Base-by-base conservation (phyloP, 2,888 invertebrate species). In the Apocheima hispidaria region DNA sequence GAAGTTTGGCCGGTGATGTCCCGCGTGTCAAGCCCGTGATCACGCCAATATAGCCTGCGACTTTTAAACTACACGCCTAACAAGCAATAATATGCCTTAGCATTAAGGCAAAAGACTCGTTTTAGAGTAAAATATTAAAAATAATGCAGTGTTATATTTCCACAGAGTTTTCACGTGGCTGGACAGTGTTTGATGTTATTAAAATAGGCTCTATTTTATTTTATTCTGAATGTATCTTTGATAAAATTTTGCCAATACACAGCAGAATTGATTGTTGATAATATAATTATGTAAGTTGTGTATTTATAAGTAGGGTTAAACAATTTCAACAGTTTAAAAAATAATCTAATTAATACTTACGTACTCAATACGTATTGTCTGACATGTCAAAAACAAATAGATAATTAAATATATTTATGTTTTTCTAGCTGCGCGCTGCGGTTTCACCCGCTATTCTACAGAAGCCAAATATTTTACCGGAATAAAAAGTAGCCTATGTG, bases 1-100 rank as follows among this genome's bases (percentile, higher is more conserved):
- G 70, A 87, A 87, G 79, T 86, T 85, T 74, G 78, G 70, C 79
- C 76, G 75, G 73, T 66, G 72, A 70, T 71, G 77, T 73, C 77
- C 77, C 81, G 76, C 88, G 88, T 88, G 87, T 84, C 87, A 84
- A 83, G 75, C 77, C 72, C 69, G 79, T 88, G 88, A 89, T 89
- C 87, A 88, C 82, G 87, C 88, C 84, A 88, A 89, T 89, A 87
- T 83, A 66, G 63, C 60, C 43, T 57, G 50, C 62, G 59, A 64
- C 36, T 36, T 65, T 63, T 54, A 44, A 18, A 20, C 5, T 54
- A 23, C 55, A 46, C 6, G 14, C n/a, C 5, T 18, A 7, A n/a
- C 43, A 26, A 0, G 3, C 26, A 4, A 76, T 57, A 62, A 30
- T 52, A 6, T 4, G 36, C 61, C 36, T 59, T 78, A 61, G 6